phyloP scores from a whole-genome alignment of 1,140 invertebrate genomes.

The Brachystomella parvula region DNA sequence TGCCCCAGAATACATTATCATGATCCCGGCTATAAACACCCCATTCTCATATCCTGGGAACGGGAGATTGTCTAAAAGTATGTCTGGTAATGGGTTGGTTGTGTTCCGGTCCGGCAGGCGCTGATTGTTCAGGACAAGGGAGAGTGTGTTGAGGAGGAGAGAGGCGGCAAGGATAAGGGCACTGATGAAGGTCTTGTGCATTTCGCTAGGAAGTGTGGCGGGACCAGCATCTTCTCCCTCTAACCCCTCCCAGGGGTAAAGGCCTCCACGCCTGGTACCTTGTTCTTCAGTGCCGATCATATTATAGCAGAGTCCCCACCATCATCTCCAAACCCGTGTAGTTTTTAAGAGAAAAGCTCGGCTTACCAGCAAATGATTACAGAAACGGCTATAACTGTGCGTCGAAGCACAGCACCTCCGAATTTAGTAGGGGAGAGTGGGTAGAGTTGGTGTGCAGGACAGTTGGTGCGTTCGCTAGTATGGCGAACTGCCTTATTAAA shows the following conservation, averaged over 20 bases:
- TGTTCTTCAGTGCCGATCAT: neutral
- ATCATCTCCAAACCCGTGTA: neutral
- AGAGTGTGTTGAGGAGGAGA: conserved; percentile 56
- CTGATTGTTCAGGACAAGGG: conserved; percentile 75
- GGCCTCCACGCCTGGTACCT: neutral
- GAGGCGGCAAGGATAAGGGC: conserved; percentile 54
- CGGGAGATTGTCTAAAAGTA: conserved; percentile 65
- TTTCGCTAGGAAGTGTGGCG: conserved; percentile 56
- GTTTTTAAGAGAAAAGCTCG: neutral
- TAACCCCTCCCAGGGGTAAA: neutral
- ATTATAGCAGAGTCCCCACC: neutral
- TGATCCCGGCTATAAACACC: conserved; percentile 73
- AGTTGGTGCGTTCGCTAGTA: too few relatives aligned
- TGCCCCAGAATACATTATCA: conserved; percentile 71
- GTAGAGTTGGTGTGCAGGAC: too few relatives aligned
- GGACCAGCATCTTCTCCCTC: neutral
- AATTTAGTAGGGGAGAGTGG: too few relatives aligned
- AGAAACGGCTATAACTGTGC: too few relatives aligned
- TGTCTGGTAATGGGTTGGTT: conserved; percentile 62
- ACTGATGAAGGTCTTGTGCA: conserved; percentile 60
- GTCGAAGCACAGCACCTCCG: too few relatives aligned
- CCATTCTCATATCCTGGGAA: conserved; percentile 56
- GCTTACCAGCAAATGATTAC: too few relatives aligned
- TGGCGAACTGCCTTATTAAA: too few relatives aligned
- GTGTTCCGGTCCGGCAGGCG: conserved; percentile 63